Evolutionary conservation across 2,888 invertebrate species (phyloP).

Genomic region (Siphonodentalium dalli): DNA sequence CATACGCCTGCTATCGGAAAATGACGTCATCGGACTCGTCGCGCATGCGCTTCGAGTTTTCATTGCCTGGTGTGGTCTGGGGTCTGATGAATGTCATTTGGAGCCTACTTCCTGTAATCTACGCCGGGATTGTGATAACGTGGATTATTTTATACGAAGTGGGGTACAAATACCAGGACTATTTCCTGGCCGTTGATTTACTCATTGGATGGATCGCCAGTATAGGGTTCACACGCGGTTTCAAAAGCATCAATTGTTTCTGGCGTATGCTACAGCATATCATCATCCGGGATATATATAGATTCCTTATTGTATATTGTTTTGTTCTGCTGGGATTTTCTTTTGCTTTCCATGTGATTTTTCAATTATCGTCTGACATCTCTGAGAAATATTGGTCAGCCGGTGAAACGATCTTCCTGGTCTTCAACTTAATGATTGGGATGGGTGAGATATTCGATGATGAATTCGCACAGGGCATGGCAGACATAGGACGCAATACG

Average conservation of each 20-base stretch:
- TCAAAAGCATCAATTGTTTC: constrained; percentile 58
- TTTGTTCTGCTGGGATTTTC: constrained; percentile 60
- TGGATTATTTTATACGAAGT: constrained; percentile 48
- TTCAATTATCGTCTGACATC: constrained; percentile 42
- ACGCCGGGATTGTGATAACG: constrained; percentile 39
- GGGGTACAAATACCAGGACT: constrained; percentile 41
- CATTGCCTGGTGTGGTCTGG: neutral
- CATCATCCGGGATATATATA: constrained; percentile 54
- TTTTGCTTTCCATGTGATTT: constrained; percentile 54
- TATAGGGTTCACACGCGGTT: constrained; percentile 59
- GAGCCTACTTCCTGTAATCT: constrained; percentile 32
- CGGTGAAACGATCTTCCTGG: constrained; percentile 50
- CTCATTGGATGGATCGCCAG: constrained; percentile 59
- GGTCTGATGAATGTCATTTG: constrained; percentile 18
- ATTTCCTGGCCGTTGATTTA: constrained; percentile 50
- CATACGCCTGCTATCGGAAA: constrained; percentile 23
- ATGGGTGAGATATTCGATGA: constrained; percentile 53
- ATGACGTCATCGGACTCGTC: too few species aligned
- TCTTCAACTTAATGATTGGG: constrained; percentile 62
- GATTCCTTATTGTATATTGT: constrained; percentile 57
- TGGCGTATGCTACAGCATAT: constrained; percentile 60
- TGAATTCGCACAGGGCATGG: constrained; percentile 37
- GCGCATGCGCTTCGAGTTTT: constrained; percentile 23
- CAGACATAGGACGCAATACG: constrained; percentile 31
- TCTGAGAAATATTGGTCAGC: constrained; percentile 36